Conservation (phyloP, 1,140 invertebrate genomes). For the Drosophila rhopaloa region DNA sequence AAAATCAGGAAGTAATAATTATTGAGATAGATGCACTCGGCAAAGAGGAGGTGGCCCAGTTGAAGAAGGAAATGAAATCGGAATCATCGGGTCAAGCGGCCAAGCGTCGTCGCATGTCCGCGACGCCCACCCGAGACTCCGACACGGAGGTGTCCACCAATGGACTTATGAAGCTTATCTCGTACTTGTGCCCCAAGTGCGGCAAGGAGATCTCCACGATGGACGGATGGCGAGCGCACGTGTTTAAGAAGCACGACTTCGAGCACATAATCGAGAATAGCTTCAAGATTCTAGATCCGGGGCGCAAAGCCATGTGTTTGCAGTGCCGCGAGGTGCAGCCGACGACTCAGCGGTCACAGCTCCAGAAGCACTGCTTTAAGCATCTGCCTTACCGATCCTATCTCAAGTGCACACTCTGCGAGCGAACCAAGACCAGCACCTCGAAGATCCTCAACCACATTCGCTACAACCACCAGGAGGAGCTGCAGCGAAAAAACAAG, state of each 20-base stretch:
- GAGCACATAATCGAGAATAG: constrained; percentile 72
- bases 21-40: constrained; percentile 76
- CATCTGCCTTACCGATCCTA: constrained; percentile 75
- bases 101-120: constrained; percentile 49
- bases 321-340: constrained; percentile 58
- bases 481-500: constrained; percentile 64
- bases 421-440: constrained; percentile 74
- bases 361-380: constrained; percentile 77
- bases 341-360: constrained; percentile 50
- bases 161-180: constrained; percentile 47
- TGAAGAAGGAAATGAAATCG: constrained; percentile 51
- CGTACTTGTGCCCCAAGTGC: constrained; percentile 72
- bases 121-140: constrained; percentile 18
- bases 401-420: constrained; percentile 69
- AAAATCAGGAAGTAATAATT: constrained; percentile 57
- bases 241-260: constrained; percentile 74
- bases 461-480: constrained; percentile 68
- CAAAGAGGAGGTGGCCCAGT: constrained; percentile 60
- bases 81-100: not conserved
- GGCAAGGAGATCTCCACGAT: constrained; percentile 66
- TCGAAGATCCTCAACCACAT: constrained; percentile 75
- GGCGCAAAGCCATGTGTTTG: constrained; percentile 55
- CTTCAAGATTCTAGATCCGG: constrained; percentile 60
- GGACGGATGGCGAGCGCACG: constrained; percentile 67
- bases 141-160: constrained; percentile 35